These are phyloP conservation scores for Macrobrachium nipponense DNA, from an alignment of 1,140 invertebrate genomes.

Conservation along the genomic window DNA sequence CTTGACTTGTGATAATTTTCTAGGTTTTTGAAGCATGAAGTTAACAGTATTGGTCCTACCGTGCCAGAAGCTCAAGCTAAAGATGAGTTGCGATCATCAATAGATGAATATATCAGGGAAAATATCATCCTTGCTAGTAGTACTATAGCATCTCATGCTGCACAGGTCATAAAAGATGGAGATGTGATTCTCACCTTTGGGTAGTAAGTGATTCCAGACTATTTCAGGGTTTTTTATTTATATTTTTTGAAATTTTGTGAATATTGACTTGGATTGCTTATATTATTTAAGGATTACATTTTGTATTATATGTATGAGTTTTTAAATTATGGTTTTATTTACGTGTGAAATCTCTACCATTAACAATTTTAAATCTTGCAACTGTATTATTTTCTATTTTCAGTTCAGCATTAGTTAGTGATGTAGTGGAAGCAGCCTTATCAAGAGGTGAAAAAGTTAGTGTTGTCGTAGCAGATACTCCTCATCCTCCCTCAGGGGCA, in stretches of 20 bases:
- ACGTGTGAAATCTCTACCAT: no score
- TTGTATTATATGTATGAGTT: no score
- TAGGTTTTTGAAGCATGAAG: constrained; percentile 51
- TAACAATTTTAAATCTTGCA: background rate
- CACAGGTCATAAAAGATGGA: constrained; percentile 31
- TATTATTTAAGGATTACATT: no score
- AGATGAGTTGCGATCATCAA: constrained; percentile 42
- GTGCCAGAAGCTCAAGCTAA: constrained; percentile 56
- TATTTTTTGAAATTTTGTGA: background rate
- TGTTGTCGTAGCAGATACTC: constrained; percentile 55
- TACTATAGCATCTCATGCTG: constrained; percentile 43
- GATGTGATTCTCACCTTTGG: constrained; percentile 56
- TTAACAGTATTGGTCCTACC: constrained; percentile 42
- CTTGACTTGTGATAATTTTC: background rate
- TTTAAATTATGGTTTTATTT: no score
- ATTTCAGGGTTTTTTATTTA: background rate
- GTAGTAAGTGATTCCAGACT: constrained; percentile 26
- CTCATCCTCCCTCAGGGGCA: constrained; percentile 39
- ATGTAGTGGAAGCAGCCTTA: constrained; percentile 39
- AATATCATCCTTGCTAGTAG: constrained; percentile 50
- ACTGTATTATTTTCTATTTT: background rate
- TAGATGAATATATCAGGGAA: constrained; percentile 38
- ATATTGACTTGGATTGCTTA: background rate
- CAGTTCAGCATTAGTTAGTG: constrained; percentile 48
- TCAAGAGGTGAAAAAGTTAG: constrained; percentile 16